These are phyloP conservation scores for Drymodes brunneopygia DNA, from an alignment of 2,113 vertebrate genomes.

Conservation along the genomic window DNA sequence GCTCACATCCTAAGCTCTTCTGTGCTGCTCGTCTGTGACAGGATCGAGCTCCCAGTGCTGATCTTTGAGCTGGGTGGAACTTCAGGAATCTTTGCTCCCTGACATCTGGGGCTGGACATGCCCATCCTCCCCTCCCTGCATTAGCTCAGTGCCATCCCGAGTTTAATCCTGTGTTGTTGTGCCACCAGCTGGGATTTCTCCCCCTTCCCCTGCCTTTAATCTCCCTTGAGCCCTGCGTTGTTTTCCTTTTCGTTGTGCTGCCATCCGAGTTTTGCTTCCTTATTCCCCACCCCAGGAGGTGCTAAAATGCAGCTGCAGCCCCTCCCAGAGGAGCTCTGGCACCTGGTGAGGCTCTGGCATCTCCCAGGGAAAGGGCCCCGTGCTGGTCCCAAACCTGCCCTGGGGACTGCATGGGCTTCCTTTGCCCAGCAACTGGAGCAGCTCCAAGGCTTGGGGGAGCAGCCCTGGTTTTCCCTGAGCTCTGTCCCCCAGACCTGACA, in stretches of 20 bases:
- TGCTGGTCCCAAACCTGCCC: neutral
- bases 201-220: neutral
- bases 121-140: neutral
- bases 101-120: neutral
- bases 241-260: neutral
- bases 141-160: neutral
- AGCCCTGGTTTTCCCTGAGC: neutral
- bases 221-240: neutral
- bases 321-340: neutral
- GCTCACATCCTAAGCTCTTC: neutral
- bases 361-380: neutral
- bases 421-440: neutral
- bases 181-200: neutral
- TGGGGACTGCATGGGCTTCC: neutral
- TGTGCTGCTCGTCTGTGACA: neutral
- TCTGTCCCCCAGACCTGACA: accelerated
- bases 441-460: neutral
- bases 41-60: neutral
- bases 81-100: neutral
- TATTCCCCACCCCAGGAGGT: accelerated
- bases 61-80: neutral
- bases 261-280: neutral
- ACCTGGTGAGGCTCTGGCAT: neutral
- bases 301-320: neutral
- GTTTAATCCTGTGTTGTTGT: neutral